A percentile compares a stretch with the other conserved stretches of the same genome.
Conservation (phyloP, 2,797 vertebrate species). For the Fistularia commersonii region DNA sequence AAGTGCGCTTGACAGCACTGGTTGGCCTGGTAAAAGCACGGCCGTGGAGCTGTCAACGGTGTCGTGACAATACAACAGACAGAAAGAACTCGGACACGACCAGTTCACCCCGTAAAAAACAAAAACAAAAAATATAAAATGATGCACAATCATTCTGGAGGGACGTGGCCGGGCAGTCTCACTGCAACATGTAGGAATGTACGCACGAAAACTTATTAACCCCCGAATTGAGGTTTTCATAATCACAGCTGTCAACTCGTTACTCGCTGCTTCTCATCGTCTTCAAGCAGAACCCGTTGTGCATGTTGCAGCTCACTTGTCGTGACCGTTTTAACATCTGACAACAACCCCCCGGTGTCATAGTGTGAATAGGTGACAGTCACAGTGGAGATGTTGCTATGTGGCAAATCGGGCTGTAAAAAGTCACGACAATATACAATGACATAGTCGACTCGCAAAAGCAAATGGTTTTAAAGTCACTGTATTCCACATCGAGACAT, state of each 20-base stretch:
- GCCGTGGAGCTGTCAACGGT: conserved; percentile 10
- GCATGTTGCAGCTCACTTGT: background rate
- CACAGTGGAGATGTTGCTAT: too few species aligned
- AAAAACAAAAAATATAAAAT: background rate
- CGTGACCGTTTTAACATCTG: background rate
- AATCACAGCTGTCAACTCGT: too few species aligned
- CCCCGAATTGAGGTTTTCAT: too few species aligned
- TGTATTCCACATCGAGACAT: conserved; percentile 2
- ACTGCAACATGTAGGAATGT: too few species aligned
- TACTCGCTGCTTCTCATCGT: too few species aligned
- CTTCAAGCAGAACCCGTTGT: background rate
- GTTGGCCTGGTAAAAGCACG: background rate
- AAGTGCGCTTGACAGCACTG: background rate
- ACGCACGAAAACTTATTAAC: too few species aligned
- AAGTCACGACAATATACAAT: too few species aligned
- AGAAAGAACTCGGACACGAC: conserved; percentile 19
- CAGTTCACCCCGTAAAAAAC: background rate
- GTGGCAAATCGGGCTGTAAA: too few species aligned
- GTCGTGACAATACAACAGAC: conserved; percentile 25
- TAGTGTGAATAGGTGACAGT: too few species aligned
- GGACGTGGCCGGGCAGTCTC: too few species aligned
- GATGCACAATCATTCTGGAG: too few species aligned
- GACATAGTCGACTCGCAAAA: too few species aligned
- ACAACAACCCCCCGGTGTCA: background rate
- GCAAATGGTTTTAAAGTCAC: background rate